A percentile compares a stretch with the other conserved stretches of the same genome.
Conservation (phyloP, 2,113 vertebrate genomes). For the Todiramphus saurophagus region DNA sequence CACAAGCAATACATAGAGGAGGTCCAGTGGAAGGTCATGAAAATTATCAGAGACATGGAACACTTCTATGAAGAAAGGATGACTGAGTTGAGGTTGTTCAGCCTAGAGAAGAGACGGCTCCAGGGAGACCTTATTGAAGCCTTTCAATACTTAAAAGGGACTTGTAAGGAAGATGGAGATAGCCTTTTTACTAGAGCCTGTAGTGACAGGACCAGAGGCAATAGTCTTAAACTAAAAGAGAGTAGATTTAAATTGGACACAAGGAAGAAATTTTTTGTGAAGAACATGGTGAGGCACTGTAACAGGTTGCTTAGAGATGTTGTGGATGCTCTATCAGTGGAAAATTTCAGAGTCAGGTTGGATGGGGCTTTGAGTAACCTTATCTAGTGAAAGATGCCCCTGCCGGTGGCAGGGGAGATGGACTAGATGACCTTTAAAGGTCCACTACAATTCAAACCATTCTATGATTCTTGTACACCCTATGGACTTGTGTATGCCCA, state of each 20-base stretch:
- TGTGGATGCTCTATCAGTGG: neutral
- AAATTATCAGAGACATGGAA: neutral
- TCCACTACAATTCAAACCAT: neutral
- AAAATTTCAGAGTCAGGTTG: too few relatives aligned
- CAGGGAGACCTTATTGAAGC: neutral
- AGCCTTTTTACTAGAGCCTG: neutral
- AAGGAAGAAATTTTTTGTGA: neutral
- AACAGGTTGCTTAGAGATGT: neutral
- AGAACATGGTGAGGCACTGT: neutral
- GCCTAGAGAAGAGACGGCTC: neutral
- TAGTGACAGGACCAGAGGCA: neutral
- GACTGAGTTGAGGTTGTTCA: neutral
- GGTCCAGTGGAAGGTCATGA: neutral
- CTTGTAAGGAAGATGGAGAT: neutral
- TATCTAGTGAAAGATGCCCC: neutral
- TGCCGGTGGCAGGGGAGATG: rapidly evolving
- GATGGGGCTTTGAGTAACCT: neutral
- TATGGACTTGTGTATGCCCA: neutral
- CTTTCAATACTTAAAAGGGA: neutral
- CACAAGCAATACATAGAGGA: neutral
- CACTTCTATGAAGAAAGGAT: neutral
- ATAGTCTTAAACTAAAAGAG: neutral
- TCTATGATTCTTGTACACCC: neutral
- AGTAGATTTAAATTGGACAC: neutral
- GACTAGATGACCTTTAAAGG: neutral